These are phyloP conservation scores for Agriopis marginaria DNA, from an alignment of 2,888 invertebrate species.

Conservation along the genomic window DNA sequence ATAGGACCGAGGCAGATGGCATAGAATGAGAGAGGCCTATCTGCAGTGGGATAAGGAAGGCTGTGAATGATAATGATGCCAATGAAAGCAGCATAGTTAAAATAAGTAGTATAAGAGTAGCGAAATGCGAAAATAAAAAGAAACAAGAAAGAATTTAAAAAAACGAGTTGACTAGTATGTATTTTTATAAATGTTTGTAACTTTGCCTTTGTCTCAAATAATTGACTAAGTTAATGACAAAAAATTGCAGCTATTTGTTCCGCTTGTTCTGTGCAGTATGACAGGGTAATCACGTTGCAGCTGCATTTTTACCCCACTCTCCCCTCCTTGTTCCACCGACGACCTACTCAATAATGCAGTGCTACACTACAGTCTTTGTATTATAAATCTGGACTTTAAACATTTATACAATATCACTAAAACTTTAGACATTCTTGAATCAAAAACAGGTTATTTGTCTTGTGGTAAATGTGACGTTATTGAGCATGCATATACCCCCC, in stretches of 20 bases:
- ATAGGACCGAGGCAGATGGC: no score
- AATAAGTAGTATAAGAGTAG: no score
- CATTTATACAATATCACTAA: slow-evolving; percentile 43
- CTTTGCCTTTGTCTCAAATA: no score
- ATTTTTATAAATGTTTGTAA: no score
- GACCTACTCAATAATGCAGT: slow-evolving; percentile 79
- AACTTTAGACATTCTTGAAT: neutral
- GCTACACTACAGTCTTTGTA: slow-evolving; percentile 64
- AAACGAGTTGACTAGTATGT: no score
- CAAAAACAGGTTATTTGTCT: neutral
- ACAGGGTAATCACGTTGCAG: slow-evolving; percentile 74
- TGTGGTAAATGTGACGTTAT: neutral
- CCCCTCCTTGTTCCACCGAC: slow-evolving; percentile 54
- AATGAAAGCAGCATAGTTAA: no score
- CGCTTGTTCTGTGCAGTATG: slow-evolving; percentile 66
- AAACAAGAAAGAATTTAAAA: neutral
- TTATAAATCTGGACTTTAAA: slow-evolving; percentile 49
- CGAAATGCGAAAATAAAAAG: no score
- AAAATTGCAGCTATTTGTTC: slow-evolving; percentile 73
- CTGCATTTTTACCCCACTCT: slow-evolving; percentile 61
- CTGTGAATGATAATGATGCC: no score
- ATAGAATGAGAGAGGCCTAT: no score
- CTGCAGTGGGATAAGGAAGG: no score
- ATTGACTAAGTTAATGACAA: slow-evolving; percentile 61
- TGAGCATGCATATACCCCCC: no score